Percentiles rank a stretch among this genome's conserved stretches.
phyloP scores from a whole-genome alignment of 2,113 vertebrate species.

The crab-eating macaque (Macaca fascicularis) region DNA sequence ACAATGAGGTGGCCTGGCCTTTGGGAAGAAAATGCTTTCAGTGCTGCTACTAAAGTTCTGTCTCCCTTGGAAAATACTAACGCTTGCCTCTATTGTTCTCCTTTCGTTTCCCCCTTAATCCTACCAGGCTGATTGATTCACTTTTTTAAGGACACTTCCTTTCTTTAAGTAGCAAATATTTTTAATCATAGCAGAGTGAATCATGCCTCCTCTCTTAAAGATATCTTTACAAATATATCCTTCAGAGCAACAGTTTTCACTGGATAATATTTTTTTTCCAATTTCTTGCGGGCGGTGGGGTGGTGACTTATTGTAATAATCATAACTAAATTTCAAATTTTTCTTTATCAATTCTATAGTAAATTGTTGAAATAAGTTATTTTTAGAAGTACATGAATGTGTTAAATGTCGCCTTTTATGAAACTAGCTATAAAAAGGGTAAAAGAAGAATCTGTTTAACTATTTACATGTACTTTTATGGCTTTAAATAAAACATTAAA shows the following conservation, averaged over 20 bases:
- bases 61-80: neutral
- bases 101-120: too few species aligned
- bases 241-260: neutral
- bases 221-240: neutral
- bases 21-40: neutral
- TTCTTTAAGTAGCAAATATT: conserved; percentile 10
- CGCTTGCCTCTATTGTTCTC: neutral
- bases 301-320: neutral
- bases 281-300: neutral
- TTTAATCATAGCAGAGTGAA: neutral
- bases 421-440: neutral
- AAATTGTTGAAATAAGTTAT: neutral
- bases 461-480: neutral
- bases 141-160: neutral
- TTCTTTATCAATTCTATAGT: neutral
- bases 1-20: neutral
- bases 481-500: neutral
- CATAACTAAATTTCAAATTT: neutral
- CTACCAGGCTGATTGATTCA: neutral
- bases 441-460: neutral
- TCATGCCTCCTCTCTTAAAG: neutral
- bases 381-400: neutral
- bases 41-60: neutral
- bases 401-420: neutral
- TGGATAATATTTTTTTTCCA: neutral